A percentile compares a stretch with the other conserved stretches of the same genome.
Conservation (phyloP, 2,797 vertebrate genomes). For the Mionectes olivaceus region DNA sequence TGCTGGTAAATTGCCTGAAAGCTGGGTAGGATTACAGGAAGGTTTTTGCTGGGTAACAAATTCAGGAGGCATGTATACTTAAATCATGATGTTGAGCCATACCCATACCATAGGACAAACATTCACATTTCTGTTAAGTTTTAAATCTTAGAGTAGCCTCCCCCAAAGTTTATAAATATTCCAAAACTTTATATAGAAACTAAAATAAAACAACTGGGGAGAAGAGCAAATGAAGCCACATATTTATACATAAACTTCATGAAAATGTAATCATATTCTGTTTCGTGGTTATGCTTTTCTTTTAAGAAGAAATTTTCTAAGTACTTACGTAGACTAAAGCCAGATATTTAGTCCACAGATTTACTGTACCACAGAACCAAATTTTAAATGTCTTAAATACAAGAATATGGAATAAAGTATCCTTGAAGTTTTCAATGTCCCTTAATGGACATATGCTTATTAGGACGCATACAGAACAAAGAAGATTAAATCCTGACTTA, state of each 20-base stretch:
- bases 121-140: slow-evolving; percentile 2
- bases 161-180: background rate
- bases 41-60: slow-evolving; percentile 21
- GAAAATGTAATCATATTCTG: background rate
- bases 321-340: background rate
- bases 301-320: background rate
- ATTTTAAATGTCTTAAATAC: background rate
- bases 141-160: background rate
- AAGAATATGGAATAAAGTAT: background rate
- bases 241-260: background rate
- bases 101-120: background rate
- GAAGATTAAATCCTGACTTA: background rate
- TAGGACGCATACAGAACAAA: background rate
- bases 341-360: background rate
- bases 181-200: background rate
- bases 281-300: background rate
- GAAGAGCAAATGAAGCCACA: background rate
- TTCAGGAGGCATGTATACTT: background rate
- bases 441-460: background rate
- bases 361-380: background rate
- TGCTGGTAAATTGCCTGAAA: slow-evolving; percentile 47
- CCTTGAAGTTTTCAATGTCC: background rate
- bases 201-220: background rate
- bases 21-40: slow-evolving; percentile 15
- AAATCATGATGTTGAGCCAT: background rate